Evolutionary conservation across 2,888 invertebrate species (phyloP).

Genomic region (Nasonovia ribisnigri): DNA sequence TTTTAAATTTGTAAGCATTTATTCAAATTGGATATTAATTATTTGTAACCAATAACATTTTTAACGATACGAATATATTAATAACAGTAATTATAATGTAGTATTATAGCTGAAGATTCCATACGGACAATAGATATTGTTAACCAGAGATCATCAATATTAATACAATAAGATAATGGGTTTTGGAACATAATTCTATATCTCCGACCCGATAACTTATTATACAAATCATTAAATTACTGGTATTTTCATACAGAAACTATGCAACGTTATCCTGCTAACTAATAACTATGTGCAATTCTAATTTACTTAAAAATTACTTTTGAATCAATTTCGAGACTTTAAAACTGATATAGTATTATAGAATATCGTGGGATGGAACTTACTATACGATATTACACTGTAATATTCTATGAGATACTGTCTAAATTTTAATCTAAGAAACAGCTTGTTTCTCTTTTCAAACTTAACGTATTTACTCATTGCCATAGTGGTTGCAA

Average conservation of each 20-base stretch:
- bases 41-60: neutral
- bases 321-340: neutral
- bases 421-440: neutral
- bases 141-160: slow-evolving; percentile 10
- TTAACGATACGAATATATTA: neutral
- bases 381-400: neutral
- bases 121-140: slow-evolving; percentile 23
- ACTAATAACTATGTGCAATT: neutral
- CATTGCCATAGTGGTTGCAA: neutral
- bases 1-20: neutral
- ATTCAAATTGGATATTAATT: neutral
- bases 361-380: neutral
- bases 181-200: neutral
- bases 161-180: neutral
- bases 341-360: neutral
- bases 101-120: neutral
- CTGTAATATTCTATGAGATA: neutral
- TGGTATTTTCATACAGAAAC: neutral
- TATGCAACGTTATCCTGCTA: neutral
- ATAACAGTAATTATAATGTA: neutral
- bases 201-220: neutral
- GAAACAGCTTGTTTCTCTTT: neutral
- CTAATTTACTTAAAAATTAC: neutral
- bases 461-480: neutral
- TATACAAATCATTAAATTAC: slow-evolving; percentile 33